Evolutionary conservation across 1,140 invertebrate species (phyloP).

Genomic region (Anastatus disparis): DNA sequence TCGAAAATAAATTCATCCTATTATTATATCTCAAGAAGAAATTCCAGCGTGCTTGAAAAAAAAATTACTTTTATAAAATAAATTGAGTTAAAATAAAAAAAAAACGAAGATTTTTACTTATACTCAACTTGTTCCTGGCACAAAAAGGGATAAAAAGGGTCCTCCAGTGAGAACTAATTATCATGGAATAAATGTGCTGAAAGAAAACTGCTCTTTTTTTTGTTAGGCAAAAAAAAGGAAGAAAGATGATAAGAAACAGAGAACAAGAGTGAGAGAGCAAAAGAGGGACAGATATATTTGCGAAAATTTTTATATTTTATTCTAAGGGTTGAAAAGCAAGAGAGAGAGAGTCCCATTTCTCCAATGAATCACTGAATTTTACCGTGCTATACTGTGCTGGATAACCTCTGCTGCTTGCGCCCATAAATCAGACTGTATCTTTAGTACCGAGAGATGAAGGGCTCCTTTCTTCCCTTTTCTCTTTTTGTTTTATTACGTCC

Average conservation of each 20-base stretch:
- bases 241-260: not conserved
- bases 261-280: not conserved
- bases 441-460: not conserved
- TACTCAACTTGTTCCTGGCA: too few species aligned
- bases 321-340: too few species aligned
- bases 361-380: slow-evolving; percentile 48
- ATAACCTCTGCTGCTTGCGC: slow-evolving; percentile 58
- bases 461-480: not conserved
- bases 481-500: too few species aligned
- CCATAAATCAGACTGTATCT: slow-evolving; percentile 63
- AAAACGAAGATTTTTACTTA: too few species aligned
- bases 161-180: slow-evolving; percentile 5
- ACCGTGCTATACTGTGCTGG: slow-evolving; percentile 44
- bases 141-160: not conserved
- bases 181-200: not conserved
- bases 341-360: not conserved
- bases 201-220: not conserved
- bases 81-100: too few species aligned
- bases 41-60: too few species aligned
- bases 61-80: too few species aligned
- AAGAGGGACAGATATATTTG: too few species aligned
- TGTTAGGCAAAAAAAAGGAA: too few species aligned
- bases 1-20: too few species aligned
- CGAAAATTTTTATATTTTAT: slow-evolving; percentile 31
- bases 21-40: too few species aligned